These are phyloP conservation scores for Epirrhoe tristata DNA, from an alignment of 2,888 invertebrate genomes.

Conservation along the genomic window DNA sequence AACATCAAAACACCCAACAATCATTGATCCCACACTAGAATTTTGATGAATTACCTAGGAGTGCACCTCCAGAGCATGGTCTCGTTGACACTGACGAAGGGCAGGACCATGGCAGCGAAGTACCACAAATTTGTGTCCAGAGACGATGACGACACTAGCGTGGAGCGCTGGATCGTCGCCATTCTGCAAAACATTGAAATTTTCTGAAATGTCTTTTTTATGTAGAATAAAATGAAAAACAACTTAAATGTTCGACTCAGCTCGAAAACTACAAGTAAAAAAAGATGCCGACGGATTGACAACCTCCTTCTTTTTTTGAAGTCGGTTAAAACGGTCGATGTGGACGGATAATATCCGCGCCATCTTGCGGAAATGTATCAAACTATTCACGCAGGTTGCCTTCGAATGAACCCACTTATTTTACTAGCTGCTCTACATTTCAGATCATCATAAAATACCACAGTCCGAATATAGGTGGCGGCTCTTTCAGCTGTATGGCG, in stretches of 20 bases:
- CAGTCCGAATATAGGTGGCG: constrained; percentile 27
- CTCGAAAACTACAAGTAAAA: too few relatives aligned
- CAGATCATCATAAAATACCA: neutral
- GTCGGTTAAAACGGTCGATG: too few relatives aligned
- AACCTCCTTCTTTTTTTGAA: too few relatives aligned
- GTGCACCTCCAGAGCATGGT: constrained; percentile 57
- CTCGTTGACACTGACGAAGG: constrained; percentile 55
- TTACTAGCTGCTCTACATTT: neutral
- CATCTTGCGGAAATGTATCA: constrained; percentile 6
- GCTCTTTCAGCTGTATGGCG: neutral
- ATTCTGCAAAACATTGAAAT: constrained; percentile 42
- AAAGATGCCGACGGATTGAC: too few relatives aligned
- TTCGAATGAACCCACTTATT: neutral
- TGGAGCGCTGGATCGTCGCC: constrained; percentile 51
- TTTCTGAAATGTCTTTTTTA: too few relatives aligned
- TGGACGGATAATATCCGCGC: neutral
- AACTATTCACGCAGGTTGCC: constrained; percentile 7
- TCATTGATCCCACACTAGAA: too few relatives aligned
- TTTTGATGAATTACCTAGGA: constrained; percentile 55
- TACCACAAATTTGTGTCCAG: constrained; percentile 57
- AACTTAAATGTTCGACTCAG: too few relatives aligned
- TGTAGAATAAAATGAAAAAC: too few relatives aligned
- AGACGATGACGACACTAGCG: constrained; percentile 44
- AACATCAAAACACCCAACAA: too few relatives aligned
- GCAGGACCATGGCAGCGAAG: constrained; percentile 63